Conservation (phyloP, 2,888 invertebrate genomes). For the Folsomia manolachei region DNA sequence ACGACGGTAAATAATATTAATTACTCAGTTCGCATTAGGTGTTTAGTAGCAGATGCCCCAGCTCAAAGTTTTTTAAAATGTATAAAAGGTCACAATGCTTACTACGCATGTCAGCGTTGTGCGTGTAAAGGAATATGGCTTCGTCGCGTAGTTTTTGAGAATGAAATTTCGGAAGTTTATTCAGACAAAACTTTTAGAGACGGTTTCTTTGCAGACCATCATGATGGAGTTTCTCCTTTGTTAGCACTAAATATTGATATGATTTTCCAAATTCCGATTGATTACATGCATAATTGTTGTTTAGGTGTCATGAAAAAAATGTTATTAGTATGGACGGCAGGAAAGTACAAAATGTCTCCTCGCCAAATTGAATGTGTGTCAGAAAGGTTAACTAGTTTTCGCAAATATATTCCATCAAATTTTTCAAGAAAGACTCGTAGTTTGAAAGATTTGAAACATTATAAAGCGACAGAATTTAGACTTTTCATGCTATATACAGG, state of each 20-base stretch:
- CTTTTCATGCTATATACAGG: constrained; percentile 25
- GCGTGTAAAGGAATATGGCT: constrained; percentile 7
- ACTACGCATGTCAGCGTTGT: constrained; percentile 20
- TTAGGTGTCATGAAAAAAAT: constrained; percentile 23
- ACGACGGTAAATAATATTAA: neutral
- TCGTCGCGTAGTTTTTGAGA: neutral
- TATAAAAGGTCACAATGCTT: constrained; percentile 8
- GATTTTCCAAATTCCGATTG: constrained; percentile 16
- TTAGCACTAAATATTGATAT: neutral
- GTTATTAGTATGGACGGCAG: constrained; percentile 9
- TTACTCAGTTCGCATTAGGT: constrained; percentile 8
- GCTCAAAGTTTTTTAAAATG: constrained; percentile 14
- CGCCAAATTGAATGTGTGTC: neutral
- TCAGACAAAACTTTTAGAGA: constrained; percentile 12
- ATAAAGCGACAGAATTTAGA: constrained; percentile 31
- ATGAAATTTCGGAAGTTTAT: neutral
- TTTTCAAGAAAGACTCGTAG: constrained; percentile 19
- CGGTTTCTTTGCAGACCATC: neutral
- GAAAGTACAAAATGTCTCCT: neutral
- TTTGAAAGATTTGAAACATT: constrained; percentile 12
- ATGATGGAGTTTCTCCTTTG: constrained; percentile 6
- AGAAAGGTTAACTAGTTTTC: neutral
- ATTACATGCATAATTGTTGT: constrained; percentile 15
- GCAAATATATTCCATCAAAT: constrained; percentile 8
- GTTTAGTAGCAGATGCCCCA: constrained; percentile 4